Conservation (phyloP, 2,888 invertebrate species). For the Adineta ricciae region DNA sequence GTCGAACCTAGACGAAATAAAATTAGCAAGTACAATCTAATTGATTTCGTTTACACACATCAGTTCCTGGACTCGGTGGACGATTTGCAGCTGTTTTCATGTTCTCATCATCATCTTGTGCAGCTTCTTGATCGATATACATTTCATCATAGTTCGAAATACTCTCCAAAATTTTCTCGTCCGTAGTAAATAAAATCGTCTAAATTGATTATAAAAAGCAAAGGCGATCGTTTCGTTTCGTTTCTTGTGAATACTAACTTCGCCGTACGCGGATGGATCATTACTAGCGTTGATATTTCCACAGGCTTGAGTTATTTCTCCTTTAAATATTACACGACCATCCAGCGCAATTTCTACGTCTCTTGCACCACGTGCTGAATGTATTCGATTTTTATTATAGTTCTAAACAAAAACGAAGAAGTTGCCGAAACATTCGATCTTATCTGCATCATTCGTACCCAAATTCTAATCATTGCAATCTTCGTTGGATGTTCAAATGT, state of each 20-base stretch:
- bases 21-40: not conserved
- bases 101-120: not conserved
- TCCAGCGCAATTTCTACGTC: conserved; percentile 64
- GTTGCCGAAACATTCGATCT: no score
- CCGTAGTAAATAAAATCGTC: conserved; percentile 74
- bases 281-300: conserved; percentile 64
- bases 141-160: conserved; percentile 53
- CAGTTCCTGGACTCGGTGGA: not conserved
- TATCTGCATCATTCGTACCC: conserved; percentile 54
- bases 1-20: not conserved
- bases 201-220: conserved; percentile 48
- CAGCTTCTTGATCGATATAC: conserved; percentile 40
- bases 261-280: conserved; percentile 54
- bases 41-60: not conserved
- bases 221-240: not conserved
- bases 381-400: conserved; percentile 75
- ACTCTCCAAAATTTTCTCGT: conserved; percentile 62
- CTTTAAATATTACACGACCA: conserved; percentile 61
- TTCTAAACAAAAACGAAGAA: conserved; percentile 55
- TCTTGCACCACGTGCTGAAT: conserved; percentile 67
- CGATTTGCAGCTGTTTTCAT: not conserved
- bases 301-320: conserved; percentile 69
- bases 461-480: conserved; percentile 61
- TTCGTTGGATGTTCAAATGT: conserved; percentile 54
- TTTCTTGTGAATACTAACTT: conserved; percentile 48